Percentiles rank a stretch among this genome's conserved stretches.
Evolutionary conservation across 1,140 invertebrate species (phyloP).

Genomic region (Heliconius hermathena): DNA sequence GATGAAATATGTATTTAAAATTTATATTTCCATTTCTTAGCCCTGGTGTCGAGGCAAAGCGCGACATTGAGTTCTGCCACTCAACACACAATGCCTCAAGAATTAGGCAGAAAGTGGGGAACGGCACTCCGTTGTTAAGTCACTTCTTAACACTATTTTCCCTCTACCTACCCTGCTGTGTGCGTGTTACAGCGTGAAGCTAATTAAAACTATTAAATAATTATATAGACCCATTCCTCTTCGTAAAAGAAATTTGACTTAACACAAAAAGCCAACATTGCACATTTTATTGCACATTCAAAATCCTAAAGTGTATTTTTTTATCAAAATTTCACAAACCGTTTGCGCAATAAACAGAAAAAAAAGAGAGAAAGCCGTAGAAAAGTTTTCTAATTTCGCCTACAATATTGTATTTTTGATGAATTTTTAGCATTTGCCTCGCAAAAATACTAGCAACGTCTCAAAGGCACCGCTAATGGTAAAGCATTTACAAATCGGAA

Average conservation of each 20-base stretch:
- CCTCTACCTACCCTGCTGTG: too few relatives aligned
- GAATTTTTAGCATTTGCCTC: constrained; percentile 54
- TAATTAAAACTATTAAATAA: neutral
- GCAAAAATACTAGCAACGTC: constrained; percentile 50
- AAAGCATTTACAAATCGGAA: constrained; percentile 65
- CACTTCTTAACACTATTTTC: too few relatives aligned
- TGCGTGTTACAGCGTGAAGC: too few relatives aligned
- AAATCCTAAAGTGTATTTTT: constrained; percentile 22
- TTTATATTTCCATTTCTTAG: too few relatives aligned
- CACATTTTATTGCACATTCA: constrained; percentile 18
- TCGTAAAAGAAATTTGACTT: neutral
- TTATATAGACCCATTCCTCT: neutral
- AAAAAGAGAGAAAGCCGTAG: neutral
- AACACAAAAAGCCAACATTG: neutral
- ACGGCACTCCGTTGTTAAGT: too few relatives aligned
- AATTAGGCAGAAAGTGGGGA: too few relatives aligned
- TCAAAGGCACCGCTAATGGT: constrained; percentile 61
- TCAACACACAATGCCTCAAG: too few relatives aligned
- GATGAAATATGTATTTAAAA: too few relatives aligned
- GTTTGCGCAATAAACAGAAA: constrained; percentile 63
- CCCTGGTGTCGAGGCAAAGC: too few relatives aligned
- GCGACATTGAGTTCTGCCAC: too few relatives aligned
- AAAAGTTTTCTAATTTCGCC: constrained; percentile 42
- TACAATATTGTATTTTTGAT: constrained; percentile 37
- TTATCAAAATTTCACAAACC: constrained; percentile 58